Conservation (phyloP, 1,140 invertebrate species). For the Magallana gigas region DNA sequence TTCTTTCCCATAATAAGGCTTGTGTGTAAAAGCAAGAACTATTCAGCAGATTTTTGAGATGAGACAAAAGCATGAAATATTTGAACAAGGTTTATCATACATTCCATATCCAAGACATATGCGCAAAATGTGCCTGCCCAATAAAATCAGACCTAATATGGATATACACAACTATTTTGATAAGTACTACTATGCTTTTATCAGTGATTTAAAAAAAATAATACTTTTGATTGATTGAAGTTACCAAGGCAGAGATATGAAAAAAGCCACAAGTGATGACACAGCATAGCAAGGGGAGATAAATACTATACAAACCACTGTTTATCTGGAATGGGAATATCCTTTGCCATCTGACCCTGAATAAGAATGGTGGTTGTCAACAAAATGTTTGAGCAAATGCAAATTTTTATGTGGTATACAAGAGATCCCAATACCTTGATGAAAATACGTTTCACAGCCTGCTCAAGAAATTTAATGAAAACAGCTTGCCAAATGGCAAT, state of each 20-base stretch:
- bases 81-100: not conserved
- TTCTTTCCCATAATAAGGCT: no score
- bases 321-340: constrained; percentile 13
- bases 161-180: not conserved
- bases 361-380: constrained; percentile 27
- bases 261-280: constrained; percentile 18
- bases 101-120: not conserved
- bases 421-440: constrained; percentile 10
- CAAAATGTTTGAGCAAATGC: constrained; percentile 30
- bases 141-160: not conserved
- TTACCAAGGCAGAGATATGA: constrained; percentile 18
- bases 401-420: constrained; percentile 14
- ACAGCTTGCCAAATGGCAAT: no score
- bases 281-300: constrained; percentile 16
- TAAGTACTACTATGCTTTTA: not conserved
- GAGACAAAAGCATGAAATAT: no score
- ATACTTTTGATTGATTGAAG: not conserved
- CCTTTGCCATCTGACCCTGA: constrained; percentile 18
- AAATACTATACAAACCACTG: constrained; percentile 23
- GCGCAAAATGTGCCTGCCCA: not conserved
- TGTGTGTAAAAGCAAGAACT: no score
- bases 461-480: not conserved
- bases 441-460: not conserved
- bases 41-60: no score
- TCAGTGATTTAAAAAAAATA: not conserved